Percentiles rank a stretch among this genome's conserved stretches.
phyloP scores from a whole-genome alignment of 2,113 vertebrate genomes.

The Sceloporus tristichus region DNA sequence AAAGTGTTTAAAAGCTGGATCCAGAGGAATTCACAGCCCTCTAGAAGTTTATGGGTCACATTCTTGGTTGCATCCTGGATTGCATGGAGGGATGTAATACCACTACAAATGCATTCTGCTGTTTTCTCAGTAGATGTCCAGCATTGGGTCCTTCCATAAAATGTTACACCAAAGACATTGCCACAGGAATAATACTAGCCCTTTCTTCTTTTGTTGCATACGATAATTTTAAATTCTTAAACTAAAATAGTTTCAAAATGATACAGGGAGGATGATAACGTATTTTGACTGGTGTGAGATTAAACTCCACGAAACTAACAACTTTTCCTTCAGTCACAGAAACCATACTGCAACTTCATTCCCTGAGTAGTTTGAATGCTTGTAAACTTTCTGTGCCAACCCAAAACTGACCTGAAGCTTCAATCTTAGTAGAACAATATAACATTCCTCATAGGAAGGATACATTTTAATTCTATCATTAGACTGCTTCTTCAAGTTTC shows the following conservation, averaged over 20 bases:
- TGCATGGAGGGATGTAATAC: too few relatives aligned
- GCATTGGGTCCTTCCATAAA: too few relatives aligned
- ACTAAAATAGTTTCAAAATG: neutral
- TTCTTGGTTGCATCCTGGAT: too few relatives aligned
- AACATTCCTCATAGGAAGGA: neutral
- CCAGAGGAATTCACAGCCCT: too few relatives aligned
- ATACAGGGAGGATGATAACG: neutral
- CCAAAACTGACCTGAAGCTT: neutral
- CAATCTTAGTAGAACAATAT: neutral
- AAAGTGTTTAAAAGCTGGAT: too few relatives aligned
- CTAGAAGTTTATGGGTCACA: too few relatives aligned
- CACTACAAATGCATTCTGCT: too few relatives aligned
- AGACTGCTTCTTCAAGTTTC: neutral
- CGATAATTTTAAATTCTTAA: neutral
- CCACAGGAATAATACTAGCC: neutral
- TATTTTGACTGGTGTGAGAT: neutral
- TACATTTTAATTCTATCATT: neutral
- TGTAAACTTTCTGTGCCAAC: neutral
- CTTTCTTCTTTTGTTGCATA: neutral
- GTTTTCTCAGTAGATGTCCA: too few relatives aligned
- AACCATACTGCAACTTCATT: too few relatives aligned
- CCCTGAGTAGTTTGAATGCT: neutral
- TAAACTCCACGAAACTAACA: neutral
- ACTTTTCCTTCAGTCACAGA: neutral
- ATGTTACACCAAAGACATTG: neutral